Base-by-base conservation (phyloP, 2,888 invertebrate genomes). In the Hypercompe scribonia region DNA sequence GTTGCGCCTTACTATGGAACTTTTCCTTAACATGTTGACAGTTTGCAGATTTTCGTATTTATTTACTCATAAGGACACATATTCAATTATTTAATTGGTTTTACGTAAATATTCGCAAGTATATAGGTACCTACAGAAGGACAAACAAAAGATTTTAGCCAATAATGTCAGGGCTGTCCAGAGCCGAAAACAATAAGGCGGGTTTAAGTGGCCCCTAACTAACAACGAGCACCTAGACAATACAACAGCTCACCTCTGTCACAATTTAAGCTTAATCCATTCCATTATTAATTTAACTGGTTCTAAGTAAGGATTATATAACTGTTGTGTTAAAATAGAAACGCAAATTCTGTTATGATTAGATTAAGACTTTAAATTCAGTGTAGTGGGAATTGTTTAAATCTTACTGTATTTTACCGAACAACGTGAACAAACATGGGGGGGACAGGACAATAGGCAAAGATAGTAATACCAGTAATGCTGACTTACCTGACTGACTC, bases 121-220 rank as follows among this genome's bases (percentile, higher is more conserved):
- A 18, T 28, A 61, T 36, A 46, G 50, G 50, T 50, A 65, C 31
- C 39, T 21, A 31, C 39, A 68, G 28, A 31, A 36, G n/a, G 28
- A 36, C 10, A 50, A 13, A 39, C 28, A 36, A 61, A 68, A 72
- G 68, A 31, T 64, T 64, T 33, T 28, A 46, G 64, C 69, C 31
- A 61, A 46, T 61, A 33, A 68, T 64, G 61, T 42, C 64, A 70
- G 58, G 71, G 67, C 78, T 74, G 58, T 70, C 42, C 63, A 68
- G 50, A 65, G 68, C 69, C 36, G 66, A 64, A 63, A 77, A 84
- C 83, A 84, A 84, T 79, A 75, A 81, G 79, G 75, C 70, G 72
- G 78, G 77, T 72, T 78, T 68, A 77, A 87, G 84, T 86, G 86
- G 79, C 72, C 80, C 78, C 84, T 81, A 84, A 86, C 87, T 83